These are phyloP conservation scores for Thymallus thymallus DNA, from an alignment of 2,113 vertebrate species.

Conservation along the genomic window DNA sequence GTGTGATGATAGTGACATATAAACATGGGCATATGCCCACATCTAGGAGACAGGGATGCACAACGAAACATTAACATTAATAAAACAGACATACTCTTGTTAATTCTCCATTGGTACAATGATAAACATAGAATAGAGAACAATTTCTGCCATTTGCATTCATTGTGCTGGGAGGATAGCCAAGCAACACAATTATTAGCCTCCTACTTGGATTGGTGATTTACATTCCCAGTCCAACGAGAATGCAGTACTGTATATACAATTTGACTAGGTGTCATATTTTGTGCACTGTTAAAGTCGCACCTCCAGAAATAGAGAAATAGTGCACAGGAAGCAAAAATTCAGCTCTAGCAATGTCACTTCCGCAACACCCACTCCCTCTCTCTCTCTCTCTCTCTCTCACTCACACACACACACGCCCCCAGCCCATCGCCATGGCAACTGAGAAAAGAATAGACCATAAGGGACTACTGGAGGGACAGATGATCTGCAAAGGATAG, in stretches of 20 bases:
- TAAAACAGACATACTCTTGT: neutral
- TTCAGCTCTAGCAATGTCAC: neutral
- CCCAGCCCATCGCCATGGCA: neutral
- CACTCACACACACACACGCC: neutral
- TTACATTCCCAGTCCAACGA: too few species aligned
- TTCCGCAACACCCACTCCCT: neutral
- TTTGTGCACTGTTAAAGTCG: neutral
- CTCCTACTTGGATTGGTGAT: neutral
- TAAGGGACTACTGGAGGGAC: conserved; percentile 5
- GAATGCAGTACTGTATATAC: too few species aligned
- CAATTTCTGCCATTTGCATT: neutral
- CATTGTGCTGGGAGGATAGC: neutral
- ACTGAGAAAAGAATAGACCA: conserved; percentile 2
- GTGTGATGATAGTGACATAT: too few species aligned
- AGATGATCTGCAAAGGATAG: conserved; percentile 4
- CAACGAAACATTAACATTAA: neutral
- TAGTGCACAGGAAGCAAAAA: conserved; percentile 4
- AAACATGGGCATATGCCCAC: neutral
- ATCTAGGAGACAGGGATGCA: neutral
- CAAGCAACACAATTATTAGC: neutral
- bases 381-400: neutral
- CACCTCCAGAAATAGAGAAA: neutral
- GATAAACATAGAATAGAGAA: neutral
- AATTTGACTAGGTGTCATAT: neutral
- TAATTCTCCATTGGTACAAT: neutral